Evolutionary conservation across 2,113 vertebrate species (phyloP).

Genomic region (Turnix velox): DNA sequence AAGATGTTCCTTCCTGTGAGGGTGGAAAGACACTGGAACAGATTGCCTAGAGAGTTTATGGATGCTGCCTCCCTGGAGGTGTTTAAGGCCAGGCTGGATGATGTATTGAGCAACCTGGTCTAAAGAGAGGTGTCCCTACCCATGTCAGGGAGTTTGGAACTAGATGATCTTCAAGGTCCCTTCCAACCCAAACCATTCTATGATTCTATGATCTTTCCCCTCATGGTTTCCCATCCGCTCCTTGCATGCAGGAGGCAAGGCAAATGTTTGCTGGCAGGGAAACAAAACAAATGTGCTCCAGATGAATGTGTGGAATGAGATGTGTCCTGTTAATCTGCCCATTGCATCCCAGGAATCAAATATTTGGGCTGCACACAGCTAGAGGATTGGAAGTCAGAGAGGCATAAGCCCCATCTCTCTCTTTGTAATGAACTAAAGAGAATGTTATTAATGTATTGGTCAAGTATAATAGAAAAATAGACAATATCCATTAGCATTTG

Average conservation of each 20-base stretch:
- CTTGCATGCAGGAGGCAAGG: not conserved
- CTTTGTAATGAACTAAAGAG: not conserved
- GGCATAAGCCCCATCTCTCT: not conserved
- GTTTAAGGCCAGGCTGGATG: too few relatives aligned
- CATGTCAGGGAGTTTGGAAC: too few relatives aligned
- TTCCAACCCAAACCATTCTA: too few relatives aligned
- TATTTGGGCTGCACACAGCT: not conserved
- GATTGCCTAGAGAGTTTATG: too few relatives aligned
- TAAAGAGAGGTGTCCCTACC: too few relatives aligned
- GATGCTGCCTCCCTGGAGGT: too few relatives aligned
- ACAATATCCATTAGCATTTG: not conserved
- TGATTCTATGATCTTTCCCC: not conserved
- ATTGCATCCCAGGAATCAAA: not conserved
- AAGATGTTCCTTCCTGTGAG: too few relatives aligned
- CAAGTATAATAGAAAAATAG: not conserved
- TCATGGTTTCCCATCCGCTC: not conserved
- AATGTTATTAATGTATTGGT: not conserved
- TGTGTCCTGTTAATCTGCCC: not conserved
- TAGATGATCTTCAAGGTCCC: too few relatives aligned
- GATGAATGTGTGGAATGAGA: not conserved
- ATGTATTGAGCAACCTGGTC: too few relatives aligned
- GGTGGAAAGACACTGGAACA: too few relatives aligned
- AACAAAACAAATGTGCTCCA: not conserved
- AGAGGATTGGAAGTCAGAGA: not conserved
- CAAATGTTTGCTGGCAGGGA: not conserved